These are phyloP conservation scores for Toxonevra muliebris DNA, from an alignment of 2,888 invertebrate genomes.

Conservation along the genomic window DNA sequence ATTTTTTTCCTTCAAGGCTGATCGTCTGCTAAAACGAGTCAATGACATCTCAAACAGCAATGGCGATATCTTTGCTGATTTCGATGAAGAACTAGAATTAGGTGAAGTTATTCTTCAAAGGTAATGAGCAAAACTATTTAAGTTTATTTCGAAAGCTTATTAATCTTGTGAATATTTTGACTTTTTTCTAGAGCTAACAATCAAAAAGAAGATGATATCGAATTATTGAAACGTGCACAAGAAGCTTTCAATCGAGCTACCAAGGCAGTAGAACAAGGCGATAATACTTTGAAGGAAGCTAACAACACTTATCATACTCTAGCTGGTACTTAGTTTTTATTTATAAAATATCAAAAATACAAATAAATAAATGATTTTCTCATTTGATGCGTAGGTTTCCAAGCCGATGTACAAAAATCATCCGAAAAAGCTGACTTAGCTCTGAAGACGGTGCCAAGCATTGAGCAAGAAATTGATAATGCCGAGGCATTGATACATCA, in stretches of 20 bases:
- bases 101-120: constrained; percentile 74
- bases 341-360: background rate
- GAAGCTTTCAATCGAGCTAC: constrained; percentile 79
- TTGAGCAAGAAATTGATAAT: constrained; percentile 75
- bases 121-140: constrained; percentile 39
- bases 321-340: constrained; percentile 47
- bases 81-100: constrained; percentile 72
- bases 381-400: constrained; percentile 73
- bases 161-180: background rate
- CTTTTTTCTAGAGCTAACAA: constrained; percentile 66
- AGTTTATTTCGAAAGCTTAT: background rate
- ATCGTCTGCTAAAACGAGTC: constrained; percentile 53
- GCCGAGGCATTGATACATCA: constrained; percentile 77
- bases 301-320: constrained; percentile 79
- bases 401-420: constrained; percentile 86
- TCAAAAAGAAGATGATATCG: constrained; percentile 82
- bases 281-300: constrained; percentile 81
- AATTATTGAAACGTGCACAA: constrained; percentile 81
- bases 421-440: constrained; percentile 83
- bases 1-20: constrained; percentile 45
- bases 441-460: constrained; percentile 77
- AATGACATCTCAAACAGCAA: constrained; percentile 58
- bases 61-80: constrained; percentile 69
- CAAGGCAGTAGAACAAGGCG: constrained; percentile 85
- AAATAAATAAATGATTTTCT: background rate